Conservation (phyloP, 2,888 invertebrate species). For the Ophioninae sp. region DNA sequence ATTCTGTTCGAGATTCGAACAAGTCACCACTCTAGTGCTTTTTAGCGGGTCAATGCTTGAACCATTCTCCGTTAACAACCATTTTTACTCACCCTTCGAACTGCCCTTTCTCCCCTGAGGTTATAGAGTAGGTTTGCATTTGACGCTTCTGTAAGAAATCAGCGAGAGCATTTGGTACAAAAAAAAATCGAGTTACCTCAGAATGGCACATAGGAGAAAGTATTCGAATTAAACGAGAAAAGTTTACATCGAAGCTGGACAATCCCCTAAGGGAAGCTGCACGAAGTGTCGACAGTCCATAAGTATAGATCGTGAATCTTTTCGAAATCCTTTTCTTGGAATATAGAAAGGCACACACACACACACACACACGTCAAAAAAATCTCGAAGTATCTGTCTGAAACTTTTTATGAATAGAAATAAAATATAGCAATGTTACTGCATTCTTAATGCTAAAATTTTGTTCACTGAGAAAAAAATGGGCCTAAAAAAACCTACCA, state of each 20-base stretch:
- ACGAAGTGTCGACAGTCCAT: conserved; percentile 31
- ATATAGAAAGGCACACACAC: conserved; percentile 2
- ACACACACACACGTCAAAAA: neutral
- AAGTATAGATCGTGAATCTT: conserved; percentile 21
- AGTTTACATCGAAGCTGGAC: conserved; percentile 37
- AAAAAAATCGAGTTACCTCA: conserved; percentile 46
- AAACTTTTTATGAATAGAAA: conserved; percentile 3
- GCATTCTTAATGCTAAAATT: no score
- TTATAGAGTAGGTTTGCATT: conserved; percentile 59
- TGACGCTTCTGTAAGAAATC: conserved; percentile 51
- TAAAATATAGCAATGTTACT: neutral
- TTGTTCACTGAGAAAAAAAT: no score
- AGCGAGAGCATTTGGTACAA: conserved; percentile 30
- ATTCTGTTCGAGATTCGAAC: conserved; percentile 64
- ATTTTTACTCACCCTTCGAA: conserved; percentile 34
- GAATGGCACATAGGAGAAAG: conserved; percentile 35
- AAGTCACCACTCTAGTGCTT: conserved; percentile 70
- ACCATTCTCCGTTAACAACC: conserved; percentile 61
- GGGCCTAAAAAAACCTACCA: no score
- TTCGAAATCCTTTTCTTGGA: conserved; percentile 5
- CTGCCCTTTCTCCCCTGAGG: conserved; percentile 28
- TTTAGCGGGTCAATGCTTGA: conserved; percentile 74
- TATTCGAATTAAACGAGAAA: conserved; percentile 49
- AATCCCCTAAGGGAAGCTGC: conserved; percentile 31
- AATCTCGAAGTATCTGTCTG: conserved; percentile 17